Conservation (phyloP, 64 coral and sea anemone species). For the Hydrozoanthus tunicans region DNA sequence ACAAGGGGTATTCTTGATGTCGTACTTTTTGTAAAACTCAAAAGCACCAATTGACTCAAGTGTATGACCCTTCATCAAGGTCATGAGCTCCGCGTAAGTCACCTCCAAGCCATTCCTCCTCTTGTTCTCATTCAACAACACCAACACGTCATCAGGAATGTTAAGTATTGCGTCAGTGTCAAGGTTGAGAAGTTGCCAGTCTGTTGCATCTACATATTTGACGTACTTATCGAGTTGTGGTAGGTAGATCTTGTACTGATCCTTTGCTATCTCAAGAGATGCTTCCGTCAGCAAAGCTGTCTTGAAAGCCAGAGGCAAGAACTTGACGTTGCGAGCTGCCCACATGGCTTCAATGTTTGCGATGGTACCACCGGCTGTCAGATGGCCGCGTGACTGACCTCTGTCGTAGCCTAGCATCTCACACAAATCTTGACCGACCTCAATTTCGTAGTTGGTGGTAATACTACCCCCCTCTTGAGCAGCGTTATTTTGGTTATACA, state of each 20-base stretch:
- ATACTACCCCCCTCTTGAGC: slow-evolving; percentile 63
- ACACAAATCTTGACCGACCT: slow-evolving; percentile 65
- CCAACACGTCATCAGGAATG: slow-evolving; percentile 55
- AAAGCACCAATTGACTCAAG: slow-evolving; percentile 70
- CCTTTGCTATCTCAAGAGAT: slow-evolving; percentile 28
- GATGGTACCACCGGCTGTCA: slow-evolving; percentile 62
- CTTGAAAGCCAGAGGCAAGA: slow-evolving; percentile 66
- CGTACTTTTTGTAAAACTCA: slow-evolving; percentile 62
- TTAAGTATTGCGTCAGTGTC: slow-evolving; percentile 44
- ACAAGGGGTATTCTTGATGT: slow-evolving; percentile 58
- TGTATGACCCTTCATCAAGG: slow-evolving; percentile 56
- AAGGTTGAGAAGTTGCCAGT: slow-evolving; percentile 66
- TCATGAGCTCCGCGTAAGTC: slow-evolving; percentile 43
- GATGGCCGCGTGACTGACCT: slow-evolving; percentile 53
- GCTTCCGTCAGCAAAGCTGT: slow-evolving; percentile 65
- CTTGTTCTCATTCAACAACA: background rate
- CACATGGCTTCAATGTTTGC: slow-evolving; percentile 86
- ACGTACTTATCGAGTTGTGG: slow-evolving; percentile 27
- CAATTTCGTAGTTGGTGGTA: slow-evolving; percentile 63
- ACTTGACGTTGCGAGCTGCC: slow-evolving; percentile 83
- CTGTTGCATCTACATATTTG: slow-evolving; percentile 38
- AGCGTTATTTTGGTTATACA: slow-evolving; percentile 84
- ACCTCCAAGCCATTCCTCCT: background rate
- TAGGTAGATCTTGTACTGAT: slow-evolving; percentile 33
- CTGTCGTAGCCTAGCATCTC: slow-evolving; percentile 68